A percentile compares a stretch with the other conserved stretches of the same genome.
Conservation (phyloP, 2,888 invertebrate species). For the Pseudeuparius sepicola region DNA sequence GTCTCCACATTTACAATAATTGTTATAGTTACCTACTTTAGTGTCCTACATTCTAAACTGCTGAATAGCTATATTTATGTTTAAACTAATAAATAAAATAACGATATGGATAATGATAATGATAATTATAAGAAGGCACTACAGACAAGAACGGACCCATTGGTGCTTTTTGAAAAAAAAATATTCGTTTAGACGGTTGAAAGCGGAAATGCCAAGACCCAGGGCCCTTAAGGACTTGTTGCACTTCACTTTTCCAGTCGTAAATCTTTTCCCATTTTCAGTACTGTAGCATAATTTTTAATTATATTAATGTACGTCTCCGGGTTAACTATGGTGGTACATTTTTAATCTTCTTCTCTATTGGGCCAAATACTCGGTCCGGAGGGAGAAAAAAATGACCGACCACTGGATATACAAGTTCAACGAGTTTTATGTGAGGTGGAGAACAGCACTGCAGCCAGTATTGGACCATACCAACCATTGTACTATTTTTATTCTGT, state of each 20-base stretch:
- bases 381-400: slow-evolving; percentile 10
- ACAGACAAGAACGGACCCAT: slow-evolving; percentile 5
- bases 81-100: no score
- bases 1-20: no score
- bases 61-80: no score
- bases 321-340: slow-evolving; percentile 7
- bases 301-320: slow-evolving; percentile 15
- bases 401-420: slow-evolving; percentile 10
- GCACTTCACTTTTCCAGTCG: slow-evolving; percentile 16
- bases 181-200: slow-evolving; percentile 13
- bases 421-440: slow-evolving; percentile 5
- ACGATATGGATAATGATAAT: no score
- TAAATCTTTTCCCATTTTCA: slow-evolving; percentile 12
- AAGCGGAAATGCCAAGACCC: slow-evolving; percentile 16
- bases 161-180: slow-evolving; percentile 13
- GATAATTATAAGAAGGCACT: no score
- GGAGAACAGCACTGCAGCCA: slow-evolving; percentile 7
- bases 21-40: no score
- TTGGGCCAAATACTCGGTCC: slow-evolving; percentile 8
- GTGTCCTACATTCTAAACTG: no score
- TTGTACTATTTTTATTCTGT: slow-evolving; percentile 17
- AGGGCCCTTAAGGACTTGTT: slow-evolving; percentile 15
- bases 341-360: slow-evolving; percentile 11
- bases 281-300: slow-evolving; percentile 13
- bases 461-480: slow-evolving; percentile 14